Evolutionary conservation across 2,888 invertebrate genomes (phyloP), one percentile per base, ranked within the genome.

Genomic region (Empis livida): DNA sequence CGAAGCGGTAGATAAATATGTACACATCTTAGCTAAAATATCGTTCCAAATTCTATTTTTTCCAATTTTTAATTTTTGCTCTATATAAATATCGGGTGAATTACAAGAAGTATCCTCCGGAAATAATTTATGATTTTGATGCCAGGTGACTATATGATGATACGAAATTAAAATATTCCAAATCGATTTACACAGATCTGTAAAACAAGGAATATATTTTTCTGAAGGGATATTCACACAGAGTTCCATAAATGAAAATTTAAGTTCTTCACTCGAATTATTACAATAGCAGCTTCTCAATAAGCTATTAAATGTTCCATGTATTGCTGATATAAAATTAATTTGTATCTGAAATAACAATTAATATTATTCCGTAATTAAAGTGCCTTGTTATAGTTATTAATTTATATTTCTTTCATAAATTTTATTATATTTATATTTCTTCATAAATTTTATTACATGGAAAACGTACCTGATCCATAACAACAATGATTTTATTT

Each of bases 251-350:
- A 90, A 94, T 52, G 89, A 73, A 32, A 63, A 80, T 59, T 81
- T 77, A 56, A 82, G 81, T 5, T 73, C 74, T 41, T 73, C 73
- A 42, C 71, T 71, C 3, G 62, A 55, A 27, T 68, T 65, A 32
- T 59, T 57, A 70, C 71, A 49, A 60, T 67, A 78, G 44, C 70
- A 78, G 44, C 70, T 74, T 56, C 67, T 73, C 2, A 76, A 64
- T 2, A 75, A 73, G 4, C 72, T 72, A 52, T 75, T 77, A 0
- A 90, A 82, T 0, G 82, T 79, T 51, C 84, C 85, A 55, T 89
- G 94, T 14, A 96, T 88, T 0, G 92, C 88, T 38, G 91, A 91
- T 1, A 92, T 87, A 59, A 91, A 94, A 64, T 95, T 93, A 79
- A 96, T 93, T 56, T 92, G 90, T 10, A 96, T 68, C 64, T 94